Evolutionary conservation across 2,113 vertebrate species (phyloP), one percentile per base, ranked within the genome.

Genomic region (Hemicordylus capensis): DNA sequence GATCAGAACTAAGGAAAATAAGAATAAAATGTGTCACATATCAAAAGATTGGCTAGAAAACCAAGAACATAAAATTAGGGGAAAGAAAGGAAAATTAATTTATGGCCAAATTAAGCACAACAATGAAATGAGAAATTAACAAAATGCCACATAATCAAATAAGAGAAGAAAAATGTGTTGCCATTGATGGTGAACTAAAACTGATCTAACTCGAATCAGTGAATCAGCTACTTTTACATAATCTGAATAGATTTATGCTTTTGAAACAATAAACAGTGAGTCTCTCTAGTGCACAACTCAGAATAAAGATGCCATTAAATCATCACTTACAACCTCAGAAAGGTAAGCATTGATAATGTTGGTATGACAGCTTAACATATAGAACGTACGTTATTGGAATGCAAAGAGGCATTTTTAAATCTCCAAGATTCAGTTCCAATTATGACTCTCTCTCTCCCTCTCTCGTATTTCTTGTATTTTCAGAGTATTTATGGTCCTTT

Each of bases 381-480:
- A 93, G 85, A 79, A 89, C 72, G 44, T 61, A 44, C 5, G 24
- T 63, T 46, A 22, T 48, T 34, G 34, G 42, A 48, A 91, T 76
- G 22, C 88, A 89, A 86, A 39, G 3, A 17, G 4, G 22, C n/a
- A n/a, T n/a, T 44, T 22, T 70, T 81, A 91, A 87, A 90, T 83
- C 61, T 83, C 84, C 81, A 93, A 83, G 44, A 58, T 91, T 88
- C 1, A 31, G 85, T 94, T 93, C 85, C 51, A 81, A 19, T 85
- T 92, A 54, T 66, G 44, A 66, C 48, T 91, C 88, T 67, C 44
- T 87, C 61, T 89, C 73, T 70, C 84, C n/a, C 61, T 93, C 34
- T 83, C 51, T 58, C 89, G 67, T 93, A 90, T 69, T 58, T 88
- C 85, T 90, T 84, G 34, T 19, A 61, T 34, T 85, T 88, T 66